These are phyloP conservation scores for Papilio xuthus DNA, from an alignment of 1,140 invertebrate genomes.

Conservation along the genomic window DNA sequence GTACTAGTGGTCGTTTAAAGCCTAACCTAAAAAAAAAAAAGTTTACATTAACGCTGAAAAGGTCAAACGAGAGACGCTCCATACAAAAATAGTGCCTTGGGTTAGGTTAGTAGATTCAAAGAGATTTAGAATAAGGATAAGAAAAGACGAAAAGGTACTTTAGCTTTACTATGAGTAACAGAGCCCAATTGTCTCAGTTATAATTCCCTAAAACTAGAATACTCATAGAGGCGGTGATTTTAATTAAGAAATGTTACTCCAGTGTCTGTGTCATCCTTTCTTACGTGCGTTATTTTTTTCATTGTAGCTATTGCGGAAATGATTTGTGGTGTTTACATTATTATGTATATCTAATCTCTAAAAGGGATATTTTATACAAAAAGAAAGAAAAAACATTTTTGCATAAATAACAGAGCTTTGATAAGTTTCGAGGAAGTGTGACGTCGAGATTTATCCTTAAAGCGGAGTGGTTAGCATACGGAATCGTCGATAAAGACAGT, in stretches of 20 bases:
- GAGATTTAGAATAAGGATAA: slow-evolving; percentile 6
- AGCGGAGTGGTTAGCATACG: slow-evolving; percentile 39
- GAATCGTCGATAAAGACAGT: slow-evolving; percentile 51
- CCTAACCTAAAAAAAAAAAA: slow-evolving; percentile 17
- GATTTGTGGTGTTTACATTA: not conserved
- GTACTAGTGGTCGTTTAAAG: slow-evolving; percentile 23
- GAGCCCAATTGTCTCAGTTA: not conserved
- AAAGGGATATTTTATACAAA: not conserved
- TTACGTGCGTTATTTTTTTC: not conserved
- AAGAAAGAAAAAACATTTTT: not conserved
- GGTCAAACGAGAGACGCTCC: not conserved
- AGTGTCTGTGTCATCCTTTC: not conserved
- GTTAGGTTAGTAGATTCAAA: not conserved
- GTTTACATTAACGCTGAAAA: slow-evolving; percentile 21
- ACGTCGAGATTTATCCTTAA: slow-evolving; percentile 26
- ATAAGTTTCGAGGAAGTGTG: not conserved
- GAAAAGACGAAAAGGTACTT: not conserved
- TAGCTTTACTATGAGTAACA: not conserved
- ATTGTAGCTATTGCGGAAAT: not conserved
- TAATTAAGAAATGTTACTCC: not conserved
- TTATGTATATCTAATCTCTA: too few relatives aligned
- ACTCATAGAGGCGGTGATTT: not conserved
- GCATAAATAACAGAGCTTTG: not conserved
- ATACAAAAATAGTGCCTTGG: slow-evolving; percentile 8
- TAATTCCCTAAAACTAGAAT: not conserved